phyloP scores from a whole-genome alignment of 2,888 invertebrate genomes.

The Suillia variegata region DNA sequence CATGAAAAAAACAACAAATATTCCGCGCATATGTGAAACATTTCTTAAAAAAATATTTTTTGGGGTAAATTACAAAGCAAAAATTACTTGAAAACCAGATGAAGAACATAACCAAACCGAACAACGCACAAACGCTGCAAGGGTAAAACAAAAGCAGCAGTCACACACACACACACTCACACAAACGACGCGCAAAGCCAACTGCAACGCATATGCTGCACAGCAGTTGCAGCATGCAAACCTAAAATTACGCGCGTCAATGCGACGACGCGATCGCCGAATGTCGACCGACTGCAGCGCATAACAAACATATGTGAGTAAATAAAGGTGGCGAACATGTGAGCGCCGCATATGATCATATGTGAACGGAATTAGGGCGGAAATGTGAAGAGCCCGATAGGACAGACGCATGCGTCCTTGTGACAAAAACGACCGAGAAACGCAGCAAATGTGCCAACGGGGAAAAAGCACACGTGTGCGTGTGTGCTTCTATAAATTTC shows the following conservation, averaged over 20 bases:
- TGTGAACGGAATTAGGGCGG: too few species aligned
- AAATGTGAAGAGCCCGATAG: too few species aligned
- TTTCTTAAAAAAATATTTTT: background rate
- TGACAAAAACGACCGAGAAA: background rate
- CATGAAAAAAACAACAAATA: too few species aligned
- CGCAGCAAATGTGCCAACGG: too few species aligned
- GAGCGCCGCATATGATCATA: background rate
- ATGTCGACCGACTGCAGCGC: background rate
- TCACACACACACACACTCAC: too few species aligned
- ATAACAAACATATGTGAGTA: background rate
- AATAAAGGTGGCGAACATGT: background rate
- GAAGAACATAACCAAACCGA: background rate
- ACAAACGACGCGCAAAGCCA: background rate
- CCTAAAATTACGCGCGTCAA: background rate
- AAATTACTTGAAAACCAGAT: background rate
- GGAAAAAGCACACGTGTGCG: too few species aligned
- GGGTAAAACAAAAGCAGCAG: background rate
- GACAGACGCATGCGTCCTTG: conserved; percentile 15
- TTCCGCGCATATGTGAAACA: conserved; percentile 1
- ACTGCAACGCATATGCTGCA: conserved; percentile 5
- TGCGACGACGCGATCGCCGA: background rate
- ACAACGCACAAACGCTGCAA: background rate
- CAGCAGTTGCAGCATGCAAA: background rate
- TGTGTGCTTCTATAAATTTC: too few species aligned
- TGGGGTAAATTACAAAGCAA: background rate